These are phyloP conservation scores for Scolopax mira DNA, from an alignment of 2,113 vertebrate genomes.

Conservation along the genomic window DNA sequence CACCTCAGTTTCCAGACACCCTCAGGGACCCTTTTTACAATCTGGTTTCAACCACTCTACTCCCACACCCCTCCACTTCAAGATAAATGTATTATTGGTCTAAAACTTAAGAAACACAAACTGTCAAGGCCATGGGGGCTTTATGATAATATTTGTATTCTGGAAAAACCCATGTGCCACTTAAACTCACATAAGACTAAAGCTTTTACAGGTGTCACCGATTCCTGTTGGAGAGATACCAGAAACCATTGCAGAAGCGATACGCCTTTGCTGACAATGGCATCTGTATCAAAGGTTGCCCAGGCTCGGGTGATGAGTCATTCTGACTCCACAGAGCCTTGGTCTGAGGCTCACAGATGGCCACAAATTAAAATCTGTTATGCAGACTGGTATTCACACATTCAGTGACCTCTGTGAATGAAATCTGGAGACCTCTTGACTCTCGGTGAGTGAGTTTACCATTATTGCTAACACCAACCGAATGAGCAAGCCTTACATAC, in stretches of 20 bases:
- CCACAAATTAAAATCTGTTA: background rate
- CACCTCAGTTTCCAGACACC: background rate
- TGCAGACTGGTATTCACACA: background rate
- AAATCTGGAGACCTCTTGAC: background rate
- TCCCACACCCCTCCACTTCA: background rate
- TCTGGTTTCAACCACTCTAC: background rate
- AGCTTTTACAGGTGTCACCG: background rate
- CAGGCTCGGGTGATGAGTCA: background rate
- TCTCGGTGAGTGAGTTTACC: background rate
- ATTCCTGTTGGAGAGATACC: background rate
- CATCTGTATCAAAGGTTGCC: background rate
- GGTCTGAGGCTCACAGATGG: background rate
- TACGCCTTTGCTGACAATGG: background rate
- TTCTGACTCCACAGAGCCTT: background rate
- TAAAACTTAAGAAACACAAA: background rate
- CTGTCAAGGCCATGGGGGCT: background rate
- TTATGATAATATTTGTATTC: background rate
- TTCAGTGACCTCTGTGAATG: background rate
- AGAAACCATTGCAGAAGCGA: background rate
- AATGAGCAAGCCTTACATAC: background rate
- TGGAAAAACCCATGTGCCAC: background rate
- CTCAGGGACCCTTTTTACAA: background rate
- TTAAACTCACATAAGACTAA: background rate
- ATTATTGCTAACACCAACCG: background rate
- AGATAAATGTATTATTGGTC: background rate